Base-by-base conservation (phyloP, 1,140 invertebrate genomes). In the Drosophila tropicalis region DNA sequence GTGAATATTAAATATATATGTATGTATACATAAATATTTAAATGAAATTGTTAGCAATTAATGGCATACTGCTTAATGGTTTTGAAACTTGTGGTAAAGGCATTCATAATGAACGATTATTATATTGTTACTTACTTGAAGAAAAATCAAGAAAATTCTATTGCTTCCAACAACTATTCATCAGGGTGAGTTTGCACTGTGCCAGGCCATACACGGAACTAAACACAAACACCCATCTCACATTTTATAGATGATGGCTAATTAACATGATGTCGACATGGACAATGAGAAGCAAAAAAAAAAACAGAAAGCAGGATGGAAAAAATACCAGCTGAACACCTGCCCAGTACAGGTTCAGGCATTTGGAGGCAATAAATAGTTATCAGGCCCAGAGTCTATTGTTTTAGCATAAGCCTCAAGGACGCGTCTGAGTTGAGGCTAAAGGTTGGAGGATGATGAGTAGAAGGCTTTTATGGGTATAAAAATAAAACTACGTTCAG, bases 401-500 rank as follows among this genome's bases (percentile, higher is more conserved):
- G 79, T 87, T 87, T 87, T 41, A 87, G 55, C 72, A 67, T 80
- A 77, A 77, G 80, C 51, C 62, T 62, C 69, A 87, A 87, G 83
- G 83, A 74, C 83, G 41, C 32, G 47, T 51, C 69, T 57, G 25
- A 65, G 62, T 60, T 67, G 25, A 44, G 40, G 29, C 54, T 10
- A 55, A 3, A 17, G 15, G 44, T 15, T 29, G 40, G 34, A 32
- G 22, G 40, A 12, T 15, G 25, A 25, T 39, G 39, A 65, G 72
- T 58, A 64, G 54, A 10, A 25, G 29, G 13, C n/a, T 62, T 62
- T 72, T 72, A 70, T 76, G 72, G 72, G 60, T 44, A 74, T 76
- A 68, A 75, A 76, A 83, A 82, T 78, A 84, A 89, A 80, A 89
- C 76, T 71, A 80, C 72, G 82, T 76, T 79, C 65, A 60, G 71